Percentiles rank a stretch among this genome's conserved stretches.
Evolutionary conservation across 2,888 invertebrate species (phyloP).

Genomic region (Ophioninae sp.): DNA sequence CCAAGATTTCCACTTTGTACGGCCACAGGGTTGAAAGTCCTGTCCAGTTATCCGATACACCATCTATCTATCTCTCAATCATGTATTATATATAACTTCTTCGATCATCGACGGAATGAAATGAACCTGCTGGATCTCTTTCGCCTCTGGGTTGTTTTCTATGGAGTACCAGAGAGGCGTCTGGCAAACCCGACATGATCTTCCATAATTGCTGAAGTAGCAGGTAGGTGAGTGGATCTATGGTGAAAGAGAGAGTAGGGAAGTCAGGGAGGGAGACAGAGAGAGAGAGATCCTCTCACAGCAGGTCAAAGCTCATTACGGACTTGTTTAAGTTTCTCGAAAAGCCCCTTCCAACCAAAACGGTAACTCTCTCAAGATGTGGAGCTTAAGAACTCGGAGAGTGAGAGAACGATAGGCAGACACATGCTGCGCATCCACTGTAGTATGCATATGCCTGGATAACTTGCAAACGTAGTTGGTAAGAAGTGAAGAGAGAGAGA

Average conservation of each 20-base stretch:
- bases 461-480: constrained; percentile 43
- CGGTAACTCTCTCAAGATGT: constrained; percentile 20
- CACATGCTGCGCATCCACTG: constrained; percentile 45
- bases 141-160: neutral
- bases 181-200: neutral
- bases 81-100: constrained; percentile 27
- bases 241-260: neutral
- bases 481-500: constrained; percentile 6
- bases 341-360: constrained; percentile 24
- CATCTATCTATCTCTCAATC: constrained; percentile 4
- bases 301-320: constrained; percentile 48
- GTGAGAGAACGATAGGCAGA: constrained; percentile 38
- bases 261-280: neutral
- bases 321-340: constrained; percentile 56
- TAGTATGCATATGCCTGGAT: constrained; percentile 48
- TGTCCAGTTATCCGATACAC: constrained; percentile 35
- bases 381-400: constrained; percentile 20
- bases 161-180: neutral
- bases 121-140: neutral
- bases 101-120: neutral
- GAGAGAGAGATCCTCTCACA: constrained; percentile 1
- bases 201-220: neutral
- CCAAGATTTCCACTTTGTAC: constrained; percentile 69
- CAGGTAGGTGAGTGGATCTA: neutral
- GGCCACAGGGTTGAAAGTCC: constrained; percentile 32